Evolutionary conservation across 2,797 vertebrate genomes (phyloP).

Genomic region (Thalassophryne amazonica): DNA sequence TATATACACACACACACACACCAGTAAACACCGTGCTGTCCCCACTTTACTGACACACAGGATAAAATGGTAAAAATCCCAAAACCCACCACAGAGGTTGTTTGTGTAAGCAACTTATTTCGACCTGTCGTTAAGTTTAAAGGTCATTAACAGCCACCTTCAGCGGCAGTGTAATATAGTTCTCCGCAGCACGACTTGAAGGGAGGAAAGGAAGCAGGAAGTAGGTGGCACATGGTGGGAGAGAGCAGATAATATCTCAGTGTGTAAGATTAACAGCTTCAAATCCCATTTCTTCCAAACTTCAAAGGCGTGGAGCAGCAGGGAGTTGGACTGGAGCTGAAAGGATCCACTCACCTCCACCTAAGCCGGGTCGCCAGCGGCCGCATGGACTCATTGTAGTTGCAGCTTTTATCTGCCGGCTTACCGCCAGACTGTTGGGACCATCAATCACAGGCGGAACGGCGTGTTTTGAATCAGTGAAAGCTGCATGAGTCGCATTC

Average conservation of each 20-base stretch:
- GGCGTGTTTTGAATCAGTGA: slow-evolving; percentile 19
- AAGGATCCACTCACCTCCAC: slow-evolving; percentile 9
- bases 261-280: slow-evolving; percentile 6
- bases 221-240: not conserved
- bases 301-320: slow-evolving; percentile 27
- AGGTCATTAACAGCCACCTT: too few relatives aligned
- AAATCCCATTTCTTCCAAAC: slow-evolving; percentile 18
- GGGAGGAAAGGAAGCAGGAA: not conserved
- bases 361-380: slow-evolving; percentile 1
- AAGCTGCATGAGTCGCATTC: too few relatives aligned
- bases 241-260: not conserved
- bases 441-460: not conserved
- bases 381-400: slow-evolving; percentile 17
- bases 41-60: too few relatives aligned
- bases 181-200: too few relatives aligned
- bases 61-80: too few relatives aligned
- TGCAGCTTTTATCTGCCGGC: slow-evolving; percentile 31
- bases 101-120: too few relatives aligned
- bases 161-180: too few relatives aligned
- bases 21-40: too few relatives aligned
- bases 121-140: too few relatives aligned
- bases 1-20: too few relatives aligned
- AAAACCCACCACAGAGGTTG: too few relatives aligned
- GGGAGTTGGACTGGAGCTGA: slow-evolving; percentile 8
- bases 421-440: slow-evolving; percentile 4